Conservation (phyloP, 2,113 vertebrate genomes). For the Clupea harengus region DNA sequence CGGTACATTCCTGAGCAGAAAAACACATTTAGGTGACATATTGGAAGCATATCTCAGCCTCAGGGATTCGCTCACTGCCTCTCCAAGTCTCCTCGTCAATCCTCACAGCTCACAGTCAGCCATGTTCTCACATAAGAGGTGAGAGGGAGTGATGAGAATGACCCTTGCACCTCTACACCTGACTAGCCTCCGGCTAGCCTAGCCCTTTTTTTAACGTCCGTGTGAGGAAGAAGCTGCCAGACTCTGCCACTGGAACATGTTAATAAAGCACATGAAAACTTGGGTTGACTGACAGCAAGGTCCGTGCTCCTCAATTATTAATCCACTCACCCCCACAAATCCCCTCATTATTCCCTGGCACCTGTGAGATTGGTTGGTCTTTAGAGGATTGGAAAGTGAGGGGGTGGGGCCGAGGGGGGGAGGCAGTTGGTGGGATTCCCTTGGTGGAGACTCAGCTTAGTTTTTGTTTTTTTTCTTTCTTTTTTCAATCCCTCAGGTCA, state of each 20-base stretch:
- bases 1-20: background rate
- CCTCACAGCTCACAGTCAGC: conserved; percentile 24
- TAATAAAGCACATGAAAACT: conserved; percentile 40
- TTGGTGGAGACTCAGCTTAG: background rate
- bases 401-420: background rate
- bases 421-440: background rate
- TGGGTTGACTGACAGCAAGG: conserved; percentile 39
- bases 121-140: conserved; percentile 2
- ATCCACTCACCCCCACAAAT: conserved; percentile 44
- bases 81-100: conserved; percentile 18
- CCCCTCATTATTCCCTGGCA: conserved; percentile 58
- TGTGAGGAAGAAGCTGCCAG: conserved; percentile 34
- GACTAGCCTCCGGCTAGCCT: conserved; percentile 32
- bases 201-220: conserved; percentile 23
- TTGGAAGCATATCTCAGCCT: background rate
- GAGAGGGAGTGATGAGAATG: background rate
- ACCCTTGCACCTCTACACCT: conserved; percentile 12
- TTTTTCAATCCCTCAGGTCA: conserved; percentile 32
- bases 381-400: background rate
- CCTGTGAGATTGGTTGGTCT: conserved; percentile 36
- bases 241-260: conserved; percentile 43
- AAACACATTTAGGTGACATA: background rate
- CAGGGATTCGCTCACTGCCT: background rate
- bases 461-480: background rate
- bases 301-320: conserved; percentile 52